phyloP scores from a whole-genome alignment of 2,797 vertebrate species.

The Erethizon dorsatum region DNA sequence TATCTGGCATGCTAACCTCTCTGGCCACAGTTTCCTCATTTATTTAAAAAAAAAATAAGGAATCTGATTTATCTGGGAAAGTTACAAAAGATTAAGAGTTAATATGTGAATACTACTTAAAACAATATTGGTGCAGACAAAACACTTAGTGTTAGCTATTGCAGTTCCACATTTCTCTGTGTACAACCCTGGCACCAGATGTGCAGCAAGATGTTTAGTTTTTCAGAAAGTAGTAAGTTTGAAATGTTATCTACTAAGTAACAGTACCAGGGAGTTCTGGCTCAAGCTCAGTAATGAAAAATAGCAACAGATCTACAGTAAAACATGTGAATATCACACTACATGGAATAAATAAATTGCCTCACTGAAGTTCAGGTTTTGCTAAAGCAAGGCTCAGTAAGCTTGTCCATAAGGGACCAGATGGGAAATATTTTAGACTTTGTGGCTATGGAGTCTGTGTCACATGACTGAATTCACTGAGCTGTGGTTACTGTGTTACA shows the following conservation, averaged over 20 bases:
- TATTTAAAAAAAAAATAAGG: neutral
- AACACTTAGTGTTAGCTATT: too few relatives aligned
- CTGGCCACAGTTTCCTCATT: neutral
- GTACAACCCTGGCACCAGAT: neutral
- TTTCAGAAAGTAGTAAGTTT: neutral
- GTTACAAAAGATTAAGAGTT: neutral
- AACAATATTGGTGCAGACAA: neutral
- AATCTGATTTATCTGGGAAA: neutral
- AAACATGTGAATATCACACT: accelerated
- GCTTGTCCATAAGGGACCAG: neutral
- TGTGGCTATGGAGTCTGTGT: neutral
- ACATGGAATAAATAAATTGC: neutral
- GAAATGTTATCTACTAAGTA: neutral
- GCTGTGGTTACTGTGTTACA: accelerated
- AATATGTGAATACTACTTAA: neutral
- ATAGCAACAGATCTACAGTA: neutral
- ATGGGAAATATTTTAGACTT: neutral
- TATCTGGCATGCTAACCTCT: too few relatives aligned
- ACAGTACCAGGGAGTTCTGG: neutral
- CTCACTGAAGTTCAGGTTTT: neutral
- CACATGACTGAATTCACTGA: neutral
- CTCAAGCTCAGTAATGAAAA: accelerated
- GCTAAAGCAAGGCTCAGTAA: neutral
- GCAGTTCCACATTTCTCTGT: accelerated
- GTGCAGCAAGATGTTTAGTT: too few relatives aligned